Percentiles rank a stretch among this genome's conserved stretches.
phyloP scores from a whole-genome alignment of 2,797 vertebrate genomes.

The Hyperoplus lanceolatus region DNA sequence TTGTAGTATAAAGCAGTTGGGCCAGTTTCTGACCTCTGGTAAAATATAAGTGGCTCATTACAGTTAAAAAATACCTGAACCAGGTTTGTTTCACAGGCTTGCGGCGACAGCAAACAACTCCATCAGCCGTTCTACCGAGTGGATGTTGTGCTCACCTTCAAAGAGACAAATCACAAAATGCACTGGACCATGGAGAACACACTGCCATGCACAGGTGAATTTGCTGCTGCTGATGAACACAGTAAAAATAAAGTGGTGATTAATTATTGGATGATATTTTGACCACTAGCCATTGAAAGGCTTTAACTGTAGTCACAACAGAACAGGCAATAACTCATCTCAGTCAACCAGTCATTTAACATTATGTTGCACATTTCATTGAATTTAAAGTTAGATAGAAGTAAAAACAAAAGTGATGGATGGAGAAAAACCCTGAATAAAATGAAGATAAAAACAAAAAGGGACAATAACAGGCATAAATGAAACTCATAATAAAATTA shows the following conservation, averaged over 20 bases:
- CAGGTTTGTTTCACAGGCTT: slow-evolving; percentile 71
- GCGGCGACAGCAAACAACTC: slow-evolving; percentile 53
- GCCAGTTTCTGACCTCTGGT: slow-evolving; percentile 14
- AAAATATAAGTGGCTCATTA: slow-evolving; percentile 25
- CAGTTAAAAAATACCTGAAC: slow-evolving; percentile 45
- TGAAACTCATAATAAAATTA: not conserved
- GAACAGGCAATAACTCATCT: slow-evolving; percentile 55
- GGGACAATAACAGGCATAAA: not conserved
- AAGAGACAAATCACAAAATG: slow-evolving; percentile 80
- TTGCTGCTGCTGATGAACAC: slow-evolving; percentile 62
- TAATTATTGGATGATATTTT: slow-evolving; percentile 75
- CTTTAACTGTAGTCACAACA: slow-evolving; percentile 61
- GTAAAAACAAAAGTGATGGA: slow-evolving; percentile 11
- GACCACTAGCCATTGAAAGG: slow-evolving; percentile 56
- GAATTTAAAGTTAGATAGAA: slow-evolving; percentile 38
- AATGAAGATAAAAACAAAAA: not conserved
- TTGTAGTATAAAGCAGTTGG: not conserved
- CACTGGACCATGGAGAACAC: slow-evolving; percentile 84
- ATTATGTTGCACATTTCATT: slow-evolving; percentile 39
- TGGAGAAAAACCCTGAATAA: not conserved
- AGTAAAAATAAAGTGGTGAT: slow-evolving; percentile 75
- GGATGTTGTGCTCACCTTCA: slow-evolving; percentile 82
- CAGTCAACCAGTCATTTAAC: slow-evolving; percentile 44
- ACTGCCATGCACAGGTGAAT: slow-evolving; percentile 81
- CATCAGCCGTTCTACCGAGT: slow-evolving; percentile 78